Percentiles rank a stretch among this genome's conserved stretches.
phyloP scores from a whole-genome alignment of 2,888 invertebrate genomes.

The Drosophila helvetica region DNA sequence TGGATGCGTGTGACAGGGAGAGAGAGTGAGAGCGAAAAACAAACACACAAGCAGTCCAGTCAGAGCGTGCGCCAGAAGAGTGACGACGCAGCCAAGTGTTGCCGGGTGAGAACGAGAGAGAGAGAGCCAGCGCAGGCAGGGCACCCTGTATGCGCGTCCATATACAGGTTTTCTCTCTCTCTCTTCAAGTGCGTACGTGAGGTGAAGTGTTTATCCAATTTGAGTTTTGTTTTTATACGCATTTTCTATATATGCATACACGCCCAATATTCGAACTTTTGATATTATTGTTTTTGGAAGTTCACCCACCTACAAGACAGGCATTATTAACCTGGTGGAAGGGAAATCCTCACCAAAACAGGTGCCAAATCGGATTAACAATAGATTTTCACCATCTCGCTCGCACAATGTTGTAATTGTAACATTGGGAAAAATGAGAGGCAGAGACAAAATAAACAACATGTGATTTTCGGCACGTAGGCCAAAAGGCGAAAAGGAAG shows the following conservation, averaged over 20 bases:
- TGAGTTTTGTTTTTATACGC: conserved; percentile 47
- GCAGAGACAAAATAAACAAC: conserved; percentile 66
- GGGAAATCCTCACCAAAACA: conserved; percentile 10
- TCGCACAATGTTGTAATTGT: conserved; percentile 49
- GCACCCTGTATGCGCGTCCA: conserved; percentile 61
- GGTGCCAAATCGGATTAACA: conserved; percentile 12
- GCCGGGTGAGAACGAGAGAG: conserved; percentile 16
- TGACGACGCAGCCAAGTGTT: conserved; percentile 7
- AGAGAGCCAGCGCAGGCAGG: conserved; percentile 35
- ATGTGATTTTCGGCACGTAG: conserved; percentile 78
- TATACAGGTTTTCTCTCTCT: conserved; percentile 64
- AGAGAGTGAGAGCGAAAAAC: conserved; percentile 3
- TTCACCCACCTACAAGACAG: conserved; percentile 17
- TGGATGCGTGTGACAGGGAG: conserved; percentile 31
- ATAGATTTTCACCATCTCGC: conserved; percentile 32
- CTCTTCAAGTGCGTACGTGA: conserved; percentile 29
- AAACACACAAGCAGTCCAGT: neutral
- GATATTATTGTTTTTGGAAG: conserved; percentile 28
- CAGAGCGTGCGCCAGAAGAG: neutral
- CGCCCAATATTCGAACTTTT: neutral
- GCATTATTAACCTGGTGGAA: no score
- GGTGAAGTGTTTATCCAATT: conserved; percentile 25
- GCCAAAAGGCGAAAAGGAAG: conserved; percentile 45
- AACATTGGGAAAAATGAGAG: conserved; percentile 44
- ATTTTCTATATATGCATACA: conserved; percentile 39